A percentile compares a stretch with the other conserved stretches of the same genome.
phyloP scores from a whole-genome alignment of 2,797 vertebrate species.

The Glyptemys insculpta region DNA sequence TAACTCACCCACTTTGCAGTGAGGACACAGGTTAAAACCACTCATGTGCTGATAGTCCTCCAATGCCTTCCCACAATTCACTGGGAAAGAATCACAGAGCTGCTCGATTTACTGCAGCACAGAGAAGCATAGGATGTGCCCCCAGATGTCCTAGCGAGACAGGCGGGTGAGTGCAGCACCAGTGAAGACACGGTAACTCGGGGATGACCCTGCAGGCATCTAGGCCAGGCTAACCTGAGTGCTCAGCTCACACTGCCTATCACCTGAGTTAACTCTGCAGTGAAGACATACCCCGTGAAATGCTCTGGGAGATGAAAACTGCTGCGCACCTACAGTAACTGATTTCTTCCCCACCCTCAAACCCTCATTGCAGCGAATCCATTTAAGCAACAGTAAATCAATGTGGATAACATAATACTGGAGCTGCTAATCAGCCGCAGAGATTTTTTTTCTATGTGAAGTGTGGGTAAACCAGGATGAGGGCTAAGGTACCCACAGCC shows the following conservation, averaged over 20 bases:
- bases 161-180: too few relatives aligned
- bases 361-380: background rate
- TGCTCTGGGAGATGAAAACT: background rate
- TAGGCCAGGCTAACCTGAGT: too few relatives aligned
- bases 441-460: conserved; percentile 3
- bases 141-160: too few relatives aligned
- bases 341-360: background rate
- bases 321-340: background rate
- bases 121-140: too few relatives aligned
- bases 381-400: background rate
- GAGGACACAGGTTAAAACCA: background rate
- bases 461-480: background rate
- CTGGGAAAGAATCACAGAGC: too few relatives aligned
- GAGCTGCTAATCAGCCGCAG: background rate
- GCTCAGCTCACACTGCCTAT: background rate
- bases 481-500: background rate
- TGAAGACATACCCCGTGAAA: background rate
- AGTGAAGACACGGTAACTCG: too few relatives aligned
- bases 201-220: too few relatives aligned
- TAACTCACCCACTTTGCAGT: background rate
- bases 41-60: too few relatives aligned
- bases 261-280: background rate
- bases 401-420: background rate
- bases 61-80: too few relatives aligned
- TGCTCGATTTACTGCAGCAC: too few relatives aligned